These are phyloP conservation scores for Hypomecis punctinalis DNA, from an alignment of 2,888 invertebrate genomes.

Conservation along the genomic window DNA sequence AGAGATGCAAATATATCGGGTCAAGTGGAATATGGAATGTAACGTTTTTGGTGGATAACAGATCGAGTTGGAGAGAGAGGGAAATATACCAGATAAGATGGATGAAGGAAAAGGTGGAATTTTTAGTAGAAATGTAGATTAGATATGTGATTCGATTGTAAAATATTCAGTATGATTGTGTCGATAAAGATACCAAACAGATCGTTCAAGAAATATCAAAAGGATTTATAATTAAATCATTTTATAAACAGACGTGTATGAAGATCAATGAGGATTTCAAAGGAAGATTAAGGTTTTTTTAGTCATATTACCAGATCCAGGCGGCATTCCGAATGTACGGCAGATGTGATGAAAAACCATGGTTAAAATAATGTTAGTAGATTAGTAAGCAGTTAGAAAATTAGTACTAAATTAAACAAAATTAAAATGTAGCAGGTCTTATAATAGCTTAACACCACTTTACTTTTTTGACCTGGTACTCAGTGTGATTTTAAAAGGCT, in stretches of 20 bases:
- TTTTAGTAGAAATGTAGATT: too few species aligned
- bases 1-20: neutral
- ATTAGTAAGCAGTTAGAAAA: constrained; percentile 50
- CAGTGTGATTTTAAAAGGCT: too few species aligned
- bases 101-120: too few species aligned
- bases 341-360: constrained; percentile 46
- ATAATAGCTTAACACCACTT: neutral
- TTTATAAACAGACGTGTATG: neutral
- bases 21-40: too few species aligned
- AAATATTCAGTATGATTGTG: too few species aligned
- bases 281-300: constrained; percentile 8
- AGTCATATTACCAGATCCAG: constrained; percentile 64
- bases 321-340: constrained; percentile 65
- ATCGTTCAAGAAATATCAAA: too few species aligned
- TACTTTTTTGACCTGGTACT: too few species aligned
- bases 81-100: neutral
- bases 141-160: too few species aligned
- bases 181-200: too few species aligned
- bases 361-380: too few species aligned
- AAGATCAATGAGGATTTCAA: neutral
- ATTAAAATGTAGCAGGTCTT: neutral
- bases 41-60: too few species aligned
- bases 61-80: neutral
- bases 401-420: neutral
- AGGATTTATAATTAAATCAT: too few species aligned